Evolutionary conservation across 2,888 invertebrate species (phyloP), one percentile per base, ranked within the genome.

Genomic region (Steromphala cineraria): DNA sequence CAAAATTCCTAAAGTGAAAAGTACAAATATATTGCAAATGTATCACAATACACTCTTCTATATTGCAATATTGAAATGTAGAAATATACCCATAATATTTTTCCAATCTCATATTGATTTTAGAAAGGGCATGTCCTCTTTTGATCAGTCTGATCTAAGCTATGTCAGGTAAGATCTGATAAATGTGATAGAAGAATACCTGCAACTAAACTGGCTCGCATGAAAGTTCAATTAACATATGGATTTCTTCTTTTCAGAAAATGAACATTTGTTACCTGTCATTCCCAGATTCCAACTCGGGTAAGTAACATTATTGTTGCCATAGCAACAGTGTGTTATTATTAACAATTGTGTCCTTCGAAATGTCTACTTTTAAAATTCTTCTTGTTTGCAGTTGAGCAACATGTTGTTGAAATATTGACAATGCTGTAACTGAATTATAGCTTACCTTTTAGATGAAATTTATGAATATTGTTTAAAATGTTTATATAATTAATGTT

Each of bases 281-380:
- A 56, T 99, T 99, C 94, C 99, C 99, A 1, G 99, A 99, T 94
- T 99, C 99, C 0, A 99, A 99, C 94, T 99, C 99, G 83, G 93
- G 94, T 94, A 84, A 84, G 89, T 78, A 46, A 46, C 46, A 5
- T 1, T 13, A 10, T 46, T 46, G 46, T 46, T 46, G 5, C 46
- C 46, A 46, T 46, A 46, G 46, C 46, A 46, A 46, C 46, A 10
- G 7, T 17, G 21, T 55, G 55, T 55, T 55, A 19, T 56, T 56
- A 15, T 10, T 56, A 8, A 56, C 7, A n/a, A 55, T 55, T 55
- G 2, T 55, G 2, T 19, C n/a, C 21, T 55, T 55, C 8, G 21
- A 2, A 55, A 19, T 55, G 21, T 19, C n/a, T 55, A 2, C 21
- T 55, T 19, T 55, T 55, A 55, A 19, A 55, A 55, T 21, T 21